A percentile compares a stretch with the other conserved stretches of the same genome.
Conservation (phyloP, 1,140 invertebrate species). For the Antheraea pernyi region DNA sequence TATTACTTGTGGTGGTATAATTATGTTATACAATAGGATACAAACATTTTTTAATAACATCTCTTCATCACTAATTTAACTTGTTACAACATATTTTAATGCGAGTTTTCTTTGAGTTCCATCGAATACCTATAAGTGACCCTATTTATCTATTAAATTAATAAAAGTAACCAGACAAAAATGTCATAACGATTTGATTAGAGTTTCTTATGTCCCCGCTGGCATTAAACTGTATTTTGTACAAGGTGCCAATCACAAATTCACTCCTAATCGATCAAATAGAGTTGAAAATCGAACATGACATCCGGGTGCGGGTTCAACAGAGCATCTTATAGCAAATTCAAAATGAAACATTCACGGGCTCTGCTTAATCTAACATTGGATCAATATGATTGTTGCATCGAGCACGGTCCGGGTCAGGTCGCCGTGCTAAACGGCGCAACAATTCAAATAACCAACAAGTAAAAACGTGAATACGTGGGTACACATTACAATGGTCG, state of each 20-base stretch:
- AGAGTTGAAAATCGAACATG: slow-evolving; percentile 49
- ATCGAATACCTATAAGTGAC: no score
- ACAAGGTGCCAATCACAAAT: not conserved
- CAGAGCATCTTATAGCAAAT: slow-evolving; percentile 46
- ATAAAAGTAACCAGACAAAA: no score
- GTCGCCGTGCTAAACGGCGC: slow-evolving; percentile 55
- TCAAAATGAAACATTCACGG: slow-evolving; percentile 61
- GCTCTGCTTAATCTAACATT: slow-evolving; percentile 56
- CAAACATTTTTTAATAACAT: not conserved
- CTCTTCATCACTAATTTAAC: no score
- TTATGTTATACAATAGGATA: no score
- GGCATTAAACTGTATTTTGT: not conserved
- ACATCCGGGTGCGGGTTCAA: slow-evolving; percentile 68
- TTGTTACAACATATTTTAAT: no score
- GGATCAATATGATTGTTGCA: slow-evolving; percentile 55
- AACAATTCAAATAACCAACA: slow-evolving; percentile 41
- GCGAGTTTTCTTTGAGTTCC: not conserved
- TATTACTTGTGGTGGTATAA: no score
- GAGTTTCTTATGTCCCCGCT: not conserved
- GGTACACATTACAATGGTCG: slow-evolving; percentile 14
- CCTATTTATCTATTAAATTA: no score
- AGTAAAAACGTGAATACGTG: slow-evolving; percentile 29
- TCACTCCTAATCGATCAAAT: not conserved
- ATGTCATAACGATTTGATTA: no score
- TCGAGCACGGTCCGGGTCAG: slow-evolving; percentile 42